Evolutionary conservation across 2,113 vertebrate species (phyloP).

Genomic region (Rhipidura dahli): DNA sequence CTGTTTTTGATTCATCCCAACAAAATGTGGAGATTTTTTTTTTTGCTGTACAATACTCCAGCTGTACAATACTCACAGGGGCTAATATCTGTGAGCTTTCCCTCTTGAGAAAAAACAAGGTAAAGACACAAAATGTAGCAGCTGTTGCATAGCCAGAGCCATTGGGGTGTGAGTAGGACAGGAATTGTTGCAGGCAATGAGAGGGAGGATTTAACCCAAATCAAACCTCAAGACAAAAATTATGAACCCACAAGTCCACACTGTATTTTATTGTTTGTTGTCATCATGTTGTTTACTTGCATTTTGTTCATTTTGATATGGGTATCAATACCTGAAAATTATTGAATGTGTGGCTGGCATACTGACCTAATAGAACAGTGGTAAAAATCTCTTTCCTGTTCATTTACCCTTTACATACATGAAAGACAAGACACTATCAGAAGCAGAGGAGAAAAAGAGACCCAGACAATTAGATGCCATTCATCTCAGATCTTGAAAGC

Average conservation of each 20-base stretch:
- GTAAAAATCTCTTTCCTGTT: background rate
- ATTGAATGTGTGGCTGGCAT: background rate
- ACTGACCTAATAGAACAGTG: background rate
- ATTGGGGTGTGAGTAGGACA: background rate
- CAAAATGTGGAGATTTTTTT: constrained; percentile 21
- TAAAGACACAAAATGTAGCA: background rate
- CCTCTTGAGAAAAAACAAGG: background rate
- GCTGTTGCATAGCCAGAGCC: background rate
- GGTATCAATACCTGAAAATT: background rate
- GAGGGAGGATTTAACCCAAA: background rate
- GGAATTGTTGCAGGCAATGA: background rate
- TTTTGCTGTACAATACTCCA: background rate
- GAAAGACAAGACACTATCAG: background rate
- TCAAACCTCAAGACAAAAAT: background rate
- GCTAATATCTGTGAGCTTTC: background rate
- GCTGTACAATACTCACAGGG: too few relatives aligned
- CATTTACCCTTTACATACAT: background rate
- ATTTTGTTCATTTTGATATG: background rate
- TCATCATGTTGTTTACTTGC: background rate
- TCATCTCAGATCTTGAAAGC: background rate
- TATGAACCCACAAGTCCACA: background rate
- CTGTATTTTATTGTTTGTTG: background rate
- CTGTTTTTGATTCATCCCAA: constrained; percentile 18
- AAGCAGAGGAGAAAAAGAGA: background rate
- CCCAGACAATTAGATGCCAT: background rate